Evolutionary conservation across 2,113 vertebrate genomes (phyloP).

Genomic region (Pimephales promelas): DNA sequence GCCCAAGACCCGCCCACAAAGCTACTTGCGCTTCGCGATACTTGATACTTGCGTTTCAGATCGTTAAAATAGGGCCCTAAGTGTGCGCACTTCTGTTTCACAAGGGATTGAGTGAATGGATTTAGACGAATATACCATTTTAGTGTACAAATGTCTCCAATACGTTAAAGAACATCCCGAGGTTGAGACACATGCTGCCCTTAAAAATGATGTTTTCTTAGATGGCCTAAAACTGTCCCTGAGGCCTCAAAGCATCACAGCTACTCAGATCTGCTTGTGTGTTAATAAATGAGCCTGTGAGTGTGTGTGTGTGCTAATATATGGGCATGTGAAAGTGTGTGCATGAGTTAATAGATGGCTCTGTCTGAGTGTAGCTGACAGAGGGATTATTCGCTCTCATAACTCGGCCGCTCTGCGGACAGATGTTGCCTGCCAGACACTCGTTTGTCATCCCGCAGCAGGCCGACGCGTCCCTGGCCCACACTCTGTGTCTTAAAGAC

Average conservation of each 20-base stretch:
- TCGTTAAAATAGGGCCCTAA: no score
- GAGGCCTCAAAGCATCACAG: not conserved
- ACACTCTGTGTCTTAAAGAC: conserved; percentile 29
- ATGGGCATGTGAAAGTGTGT: conserved; percentile 34
- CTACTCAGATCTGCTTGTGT: conserved; percentile 48
- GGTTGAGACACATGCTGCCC: not conserved
- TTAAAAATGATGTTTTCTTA: not conserved
- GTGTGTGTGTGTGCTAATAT: not conserved
- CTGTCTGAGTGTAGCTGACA: conserved; percentile 77
- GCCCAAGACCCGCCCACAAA: no score
- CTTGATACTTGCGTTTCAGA: no score
- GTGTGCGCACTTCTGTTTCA: not conserved
- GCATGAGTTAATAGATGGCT: conserved; percentile 70
- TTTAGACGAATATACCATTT: not conserved
- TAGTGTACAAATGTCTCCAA: not conserved
- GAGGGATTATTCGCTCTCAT: conserved; percentile 75
- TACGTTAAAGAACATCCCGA: not conserved
- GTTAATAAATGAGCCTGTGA: conserved; percentile 13
- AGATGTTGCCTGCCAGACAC: conserved; percentile 75
- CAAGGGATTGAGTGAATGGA: not conserved
- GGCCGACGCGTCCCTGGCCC: conserved; percentile 64
- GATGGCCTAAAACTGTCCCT: not conserved
- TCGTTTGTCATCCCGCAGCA: conserved; percentile 72
- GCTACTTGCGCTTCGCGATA: no score
- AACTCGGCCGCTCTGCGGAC: conserved; percentile 70